Percentiles rank a stretch among this genome's conserved stretches.
Evolutionary conservation across 30 jellyfish, hydroid and myxozoan genomes (phyloP).

Genomic region (Morbakka virulenta): DNA sequence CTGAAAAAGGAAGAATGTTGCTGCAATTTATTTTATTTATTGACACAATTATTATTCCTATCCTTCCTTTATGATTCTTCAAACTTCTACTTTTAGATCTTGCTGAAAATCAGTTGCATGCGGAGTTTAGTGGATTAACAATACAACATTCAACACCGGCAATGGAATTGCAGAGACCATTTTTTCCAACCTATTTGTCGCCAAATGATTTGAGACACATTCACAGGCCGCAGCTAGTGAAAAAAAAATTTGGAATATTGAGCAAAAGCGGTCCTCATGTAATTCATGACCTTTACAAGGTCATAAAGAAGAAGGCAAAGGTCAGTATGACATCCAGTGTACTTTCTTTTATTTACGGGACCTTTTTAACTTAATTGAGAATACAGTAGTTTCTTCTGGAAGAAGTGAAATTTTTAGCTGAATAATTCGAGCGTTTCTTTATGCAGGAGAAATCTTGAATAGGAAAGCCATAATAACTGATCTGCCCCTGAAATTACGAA

Average conservation of each 20-base stretch:
- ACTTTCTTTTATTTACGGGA: no score
- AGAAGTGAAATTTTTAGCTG: no score
- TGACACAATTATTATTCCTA: background rate
- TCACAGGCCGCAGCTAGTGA: constrained; percentile 76
- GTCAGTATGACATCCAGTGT: constrained; percentile 17
- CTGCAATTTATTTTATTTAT: background rate
- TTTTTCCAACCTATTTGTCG: constrained; percentile 86
- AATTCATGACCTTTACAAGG: constrained; percentile 55
- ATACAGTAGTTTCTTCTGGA: no score
- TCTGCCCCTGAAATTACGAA: no score
- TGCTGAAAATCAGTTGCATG: constrained; percentile 86
- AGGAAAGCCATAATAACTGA: no score
- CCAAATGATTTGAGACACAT: constrained; percentile 78
- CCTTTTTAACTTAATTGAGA: no score
- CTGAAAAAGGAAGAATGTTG: background rate
- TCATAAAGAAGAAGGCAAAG: constrained; percentile 82
- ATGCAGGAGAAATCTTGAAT: no score
- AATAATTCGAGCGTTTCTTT: no score
- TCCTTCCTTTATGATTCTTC: background rate
- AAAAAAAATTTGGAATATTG: constrained; percentile 39
- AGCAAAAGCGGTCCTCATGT: constrained; percentile 56
- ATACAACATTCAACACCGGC: constrained; percentile 99
- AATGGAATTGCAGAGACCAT: constrained; percentile 84
- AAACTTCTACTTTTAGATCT: constrained; percentile 70
- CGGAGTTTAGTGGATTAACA: constrained; percentile 81